A percentile compares a stretch with the other conserved stretches of the same genome.
phyloP scores from a whole-genome alignment of 1,140 invertebrate species.

The Panagrolaimus sp. region DNA sequence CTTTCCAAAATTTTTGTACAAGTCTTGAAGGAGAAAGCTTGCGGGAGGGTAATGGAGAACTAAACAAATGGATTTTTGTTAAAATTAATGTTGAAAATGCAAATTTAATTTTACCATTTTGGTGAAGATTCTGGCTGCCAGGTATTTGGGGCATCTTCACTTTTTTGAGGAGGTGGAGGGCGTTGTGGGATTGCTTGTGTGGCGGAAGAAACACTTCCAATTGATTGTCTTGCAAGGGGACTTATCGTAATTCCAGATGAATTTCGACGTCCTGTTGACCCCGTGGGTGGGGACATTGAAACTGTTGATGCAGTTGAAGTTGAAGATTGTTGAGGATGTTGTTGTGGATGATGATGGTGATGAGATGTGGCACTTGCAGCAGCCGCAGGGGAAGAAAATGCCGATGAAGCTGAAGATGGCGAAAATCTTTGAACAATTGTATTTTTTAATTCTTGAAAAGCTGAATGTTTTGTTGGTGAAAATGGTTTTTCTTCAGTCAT shows the following conservation, averaged over 20 bases:
- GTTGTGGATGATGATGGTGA: not conserved
- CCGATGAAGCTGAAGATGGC: not conserved
- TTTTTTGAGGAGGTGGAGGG: not conserved
- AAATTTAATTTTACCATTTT: conserved; percentile 14
- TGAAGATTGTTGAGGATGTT: not conserved
- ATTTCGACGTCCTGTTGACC: not conserved
- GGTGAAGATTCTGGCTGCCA: not conserved
- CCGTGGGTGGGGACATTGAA: not conserved
- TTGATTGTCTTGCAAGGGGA: conserved; percentile 20
- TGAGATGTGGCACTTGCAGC: not conserved
- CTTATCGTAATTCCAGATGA: conserved; percentile 19
- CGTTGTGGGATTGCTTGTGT: not conserved
- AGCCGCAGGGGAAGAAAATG: not conserved
- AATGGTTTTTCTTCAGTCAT: not conserved
- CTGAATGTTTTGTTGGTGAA: not conserved
- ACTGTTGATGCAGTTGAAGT: not conserved
- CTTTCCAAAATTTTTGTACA: conserved; percentile 27
- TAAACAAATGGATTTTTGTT: conserved; percentile 19
- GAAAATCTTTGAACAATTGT: conserved; percentile 9
- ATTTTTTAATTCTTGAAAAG: conserved; percentile 14
- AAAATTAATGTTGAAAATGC: conserved; percentile 15
- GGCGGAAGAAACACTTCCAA: not conserved
- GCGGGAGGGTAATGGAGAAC: conserved; percentile 25
- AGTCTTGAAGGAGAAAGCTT: conserved; percentile 36
- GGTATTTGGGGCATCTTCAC: not conserved